Evolutionary conservation across 2,797 vertebrate species (phyloP), one percentile per base, ranked within the genome.

Genomic region (Macrochelys suwanniensis): DNA sequence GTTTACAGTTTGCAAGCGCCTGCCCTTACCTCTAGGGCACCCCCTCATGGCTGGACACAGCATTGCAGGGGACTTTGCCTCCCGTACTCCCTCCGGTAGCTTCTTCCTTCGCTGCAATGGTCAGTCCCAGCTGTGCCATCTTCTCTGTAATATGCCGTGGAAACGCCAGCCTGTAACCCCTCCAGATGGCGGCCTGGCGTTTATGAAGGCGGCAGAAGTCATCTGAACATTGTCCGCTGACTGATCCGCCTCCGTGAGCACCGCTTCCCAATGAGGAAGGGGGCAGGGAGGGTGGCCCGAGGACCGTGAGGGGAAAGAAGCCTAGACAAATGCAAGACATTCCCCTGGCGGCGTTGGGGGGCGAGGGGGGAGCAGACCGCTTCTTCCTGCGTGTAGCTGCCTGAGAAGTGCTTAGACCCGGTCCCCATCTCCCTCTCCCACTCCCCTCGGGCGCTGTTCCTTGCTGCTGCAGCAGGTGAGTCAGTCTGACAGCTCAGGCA

Each of bases 401-500:
- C 25, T 7, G 7, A 7, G 37, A 31, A 19, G 54, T 33, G 19
- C 71, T 53, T n/a, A 23, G 26, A 57, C 45, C 28, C 5, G 3
- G 45, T 25, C 80, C 54, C 13, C 11, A 3, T 23, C 76, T 57
- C 50, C 61, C n/a, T 79, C 88, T 95, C 89, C 94, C 90, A 25
- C 80, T 82, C 77, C 15, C 82, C 84, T 81, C 5, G 37, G 82
- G 87, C 51, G 88, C 90, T 88, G 95, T 65, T 80, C 89, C 4
- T 92, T 79, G 87, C 96, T 93, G 94, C 95, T 80, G 88, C 7
- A 88, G 93, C 96, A 97, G 96, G 96, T 97, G 97, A 98, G 97
- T 98, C 98, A 98, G 95, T 84, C 94, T 21, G 97, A 92, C 97
- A 97, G 94, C 96, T 92, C 95, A 95, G 96, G 89, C 54, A 83